Percentiles rank a stretch among this genome's conserved stretches.
These are phyloP conservation scores for Dasysyrphus tricinctus DNA, from an alignment of 2,888 invertebrate genomes.

Conservation along the genomic window DNA sequence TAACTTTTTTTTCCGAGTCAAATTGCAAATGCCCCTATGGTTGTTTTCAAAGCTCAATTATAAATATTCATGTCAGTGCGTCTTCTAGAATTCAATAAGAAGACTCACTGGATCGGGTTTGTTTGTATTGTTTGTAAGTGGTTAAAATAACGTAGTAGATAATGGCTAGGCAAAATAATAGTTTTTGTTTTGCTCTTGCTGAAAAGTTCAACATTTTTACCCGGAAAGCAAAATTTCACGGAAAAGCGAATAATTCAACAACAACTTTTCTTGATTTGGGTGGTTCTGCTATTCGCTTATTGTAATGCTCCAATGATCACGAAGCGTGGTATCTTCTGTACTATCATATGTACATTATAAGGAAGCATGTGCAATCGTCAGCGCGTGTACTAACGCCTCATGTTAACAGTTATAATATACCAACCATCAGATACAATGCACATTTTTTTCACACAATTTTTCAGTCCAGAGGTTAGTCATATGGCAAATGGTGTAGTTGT, in stretches of 20 bases:
- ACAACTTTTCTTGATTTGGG: constrained; percentile 38
- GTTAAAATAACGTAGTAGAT: constrained; percentile 29
- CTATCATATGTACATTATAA: constrained; percentile 6
- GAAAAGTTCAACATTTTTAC: constrained; percentile 19
- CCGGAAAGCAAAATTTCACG: constrained; percentile 40
- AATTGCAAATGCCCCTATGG: constrained; percentile 21
- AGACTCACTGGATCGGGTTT: neutral
- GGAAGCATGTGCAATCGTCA: constrained; percentile 59
- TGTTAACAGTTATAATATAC: constrained; percentile 65
- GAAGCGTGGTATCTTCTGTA: constrained; percentile 13
- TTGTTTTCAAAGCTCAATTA: constrained; percentile 58
- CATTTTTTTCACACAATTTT: constrained; percentile 32
- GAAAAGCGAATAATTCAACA: constrained; percentile 49
- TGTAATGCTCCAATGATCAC: constrained; percentile 68
- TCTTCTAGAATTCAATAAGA: constrained; percentile 25
- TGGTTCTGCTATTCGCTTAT: constrained; percentile 27
- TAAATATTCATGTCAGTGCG: constrained; percentile 71
- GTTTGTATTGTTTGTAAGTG: neutral
- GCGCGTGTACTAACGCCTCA: constrained; percentile 70
- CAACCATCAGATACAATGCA: constrained; percentile 41
- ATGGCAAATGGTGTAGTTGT: constrained; percentile 6
- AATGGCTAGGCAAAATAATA: neutral
- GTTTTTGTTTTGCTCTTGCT: neutral
- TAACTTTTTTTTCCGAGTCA: neutral
- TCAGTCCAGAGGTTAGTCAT: constrained; percentile 23